Evolutionary conservation across 1,140 invertebrate genomes (phyloP).

Genomic region (Palaemon carinicauda): DNA sequence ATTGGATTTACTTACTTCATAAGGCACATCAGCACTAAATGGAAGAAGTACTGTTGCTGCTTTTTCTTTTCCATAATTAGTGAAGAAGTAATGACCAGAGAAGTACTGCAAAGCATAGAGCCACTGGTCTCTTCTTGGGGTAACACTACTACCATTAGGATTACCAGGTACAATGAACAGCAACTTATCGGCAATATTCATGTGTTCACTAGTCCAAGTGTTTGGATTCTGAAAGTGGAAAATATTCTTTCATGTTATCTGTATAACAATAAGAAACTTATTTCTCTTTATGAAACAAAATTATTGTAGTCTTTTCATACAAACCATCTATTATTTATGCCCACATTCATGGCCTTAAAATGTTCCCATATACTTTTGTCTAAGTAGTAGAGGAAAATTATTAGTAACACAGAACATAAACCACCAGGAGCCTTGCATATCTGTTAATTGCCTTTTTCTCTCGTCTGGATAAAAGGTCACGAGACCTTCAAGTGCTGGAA

Average conservation of each 20-base stretch:
- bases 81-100: constrained; percentile 18
- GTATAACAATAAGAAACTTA: not conserved
- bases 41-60: constrained; percentile 12
- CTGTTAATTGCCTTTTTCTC: too few relatives aligned
- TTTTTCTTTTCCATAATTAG: not conserved
- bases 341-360: too few relatives aligned
- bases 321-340: too few relatives aligned
- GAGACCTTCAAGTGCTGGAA: too few relatives aligned
- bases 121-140: constrained; percentile 31
- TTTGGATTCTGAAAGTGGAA: constrained; percentile 10
- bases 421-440: too few relatives aligned
- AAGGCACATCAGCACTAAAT: constrained; percentile 6
- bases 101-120: constrained; percentile 8
- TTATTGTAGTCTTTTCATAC: too few relatives aligned
- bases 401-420: too few relatives aligned
- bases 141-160: constrained; percentile 2
- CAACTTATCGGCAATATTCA: constrained; percentile 1
- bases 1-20: not conserved
- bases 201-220: constrained; percentile 28
- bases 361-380: too few relatives aligned
- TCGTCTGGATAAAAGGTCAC: too few relatives aligned
- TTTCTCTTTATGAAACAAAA: too few relatives aligned
- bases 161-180: constrained; percentile 29
- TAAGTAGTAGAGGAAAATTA: too few relatives aligned
- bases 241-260: not conserved